Percentiles rank a stretch among this genome's conserved stretches.
phyloP scores from a whole-genome alignment of 2,888 invertebrate genomes.

The Entomobrya proxima region DNA sequence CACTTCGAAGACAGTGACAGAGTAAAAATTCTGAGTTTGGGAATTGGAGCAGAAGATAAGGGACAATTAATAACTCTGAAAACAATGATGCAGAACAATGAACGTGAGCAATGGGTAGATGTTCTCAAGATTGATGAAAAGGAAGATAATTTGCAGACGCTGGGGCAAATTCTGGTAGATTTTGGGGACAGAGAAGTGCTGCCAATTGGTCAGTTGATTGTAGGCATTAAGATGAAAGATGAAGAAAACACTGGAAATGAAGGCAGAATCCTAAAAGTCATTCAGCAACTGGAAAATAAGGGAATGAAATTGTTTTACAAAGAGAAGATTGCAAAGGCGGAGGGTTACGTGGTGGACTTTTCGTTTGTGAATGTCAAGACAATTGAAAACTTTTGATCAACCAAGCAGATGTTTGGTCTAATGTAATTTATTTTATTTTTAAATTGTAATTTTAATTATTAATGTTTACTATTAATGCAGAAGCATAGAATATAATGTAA shows the following conservation, averaged over 20 bases:
- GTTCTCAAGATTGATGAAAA: background rate
- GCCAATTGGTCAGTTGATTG: background rate
- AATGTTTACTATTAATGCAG: too few relatives aligned
- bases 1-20: background rate
- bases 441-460: too few relatives aligned
- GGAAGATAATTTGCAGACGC: background rate
- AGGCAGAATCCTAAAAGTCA: background rate
- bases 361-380: background rate
- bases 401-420: too few relatives aligned
- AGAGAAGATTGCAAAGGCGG: background rate
- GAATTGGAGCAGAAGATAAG: background rate
- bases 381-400: background rate
- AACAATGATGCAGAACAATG: background rate
- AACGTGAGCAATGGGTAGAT: background rate
- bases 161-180: background rate
- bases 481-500: too few relatives aligned
- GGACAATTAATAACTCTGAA: background rate
- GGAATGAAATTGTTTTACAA: background rate
- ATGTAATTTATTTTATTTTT: too few relatives aligned
- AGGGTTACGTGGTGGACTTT: background rate
- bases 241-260: background rate
- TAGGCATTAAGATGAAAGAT: background rate
- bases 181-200: background rate
- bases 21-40: background rate
- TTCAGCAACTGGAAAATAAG: background rate